Percentiles rank a stretch among this genome's conserved stretches.
Evolutionary conservation across 2,113 vertebrate species (phyloP).

Genomic region (Hippocampus comes): DNA sequence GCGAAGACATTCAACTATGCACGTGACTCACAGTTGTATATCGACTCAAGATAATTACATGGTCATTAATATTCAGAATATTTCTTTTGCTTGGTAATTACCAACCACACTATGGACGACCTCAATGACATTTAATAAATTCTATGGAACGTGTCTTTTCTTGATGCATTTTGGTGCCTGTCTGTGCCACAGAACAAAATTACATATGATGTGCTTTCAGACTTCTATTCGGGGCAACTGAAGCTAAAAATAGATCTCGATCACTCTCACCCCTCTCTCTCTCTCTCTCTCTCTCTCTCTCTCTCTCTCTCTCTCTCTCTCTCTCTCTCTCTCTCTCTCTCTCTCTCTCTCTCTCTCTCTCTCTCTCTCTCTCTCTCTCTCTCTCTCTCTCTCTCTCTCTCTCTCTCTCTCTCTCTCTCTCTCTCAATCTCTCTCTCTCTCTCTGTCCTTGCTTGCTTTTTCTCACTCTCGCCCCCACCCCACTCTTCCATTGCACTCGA

Average conservation of each 20-base stretch:
- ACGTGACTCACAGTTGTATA: neutral
- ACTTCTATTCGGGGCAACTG: conserved; percentile 52
- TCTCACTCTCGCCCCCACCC: conserved; percentile 10
- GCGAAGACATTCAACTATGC: neutral
- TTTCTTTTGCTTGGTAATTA: neutral
- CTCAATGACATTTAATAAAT: conserved; percentile 8
- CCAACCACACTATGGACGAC: conserved; percentile 19
- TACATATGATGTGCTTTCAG: conserved; percentile 47
- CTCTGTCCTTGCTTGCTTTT: conserved; percentile 27
- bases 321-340: neutral
- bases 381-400: conserved; percentile 28
- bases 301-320: conserved; percentile 34
- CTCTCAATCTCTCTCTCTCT: neutral
- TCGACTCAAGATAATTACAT: neutral
- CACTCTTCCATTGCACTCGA: conserved; percentile 37
- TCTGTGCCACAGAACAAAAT: conserved; percentile 46
- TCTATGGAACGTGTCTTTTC: neutral
- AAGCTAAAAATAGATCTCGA: conserved; percentile 66
- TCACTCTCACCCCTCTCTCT: conserved; percentile 28
- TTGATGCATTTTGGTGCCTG: neutral
- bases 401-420: neutral
- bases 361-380: conserved; percentile 20
- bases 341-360: conserved; percentile 1
- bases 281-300: conserved; percentile 24
- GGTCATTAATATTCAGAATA: neutral